Evolutionary conservation across 2,888 invertebrate genomes (phyloP).

Genomic region (Phaonia tiefii): DNA sequence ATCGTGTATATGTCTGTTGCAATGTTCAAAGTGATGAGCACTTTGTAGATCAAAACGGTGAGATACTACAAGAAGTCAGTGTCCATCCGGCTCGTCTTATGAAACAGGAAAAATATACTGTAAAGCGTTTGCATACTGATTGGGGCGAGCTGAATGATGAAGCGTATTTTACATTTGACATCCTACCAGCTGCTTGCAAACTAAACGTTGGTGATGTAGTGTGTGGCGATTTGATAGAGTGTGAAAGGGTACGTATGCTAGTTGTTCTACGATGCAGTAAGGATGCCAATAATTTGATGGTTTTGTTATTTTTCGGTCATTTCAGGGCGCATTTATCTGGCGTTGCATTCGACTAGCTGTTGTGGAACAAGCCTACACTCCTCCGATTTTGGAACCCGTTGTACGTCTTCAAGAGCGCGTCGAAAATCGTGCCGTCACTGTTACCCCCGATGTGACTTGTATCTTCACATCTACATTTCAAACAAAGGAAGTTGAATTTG

Average conservation of each 20-base stretch:
- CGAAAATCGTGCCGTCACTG: conserved; percentile 69
- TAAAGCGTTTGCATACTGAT: conserved; percentile 79
- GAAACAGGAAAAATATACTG: conserved; percentile 80
- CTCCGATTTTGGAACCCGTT: conserved; percentile 7
- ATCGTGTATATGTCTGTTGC: conserved; percentile 85
- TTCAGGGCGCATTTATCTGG: conserved; percentile 78
- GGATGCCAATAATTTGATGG: neutral
- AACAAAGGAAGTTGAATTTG: conserved; percentile 69
- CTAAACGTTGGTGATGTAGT: conserved; percentile 85
- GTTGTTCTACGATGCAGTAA: neutral
- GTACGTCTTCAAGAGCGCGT: conserved; percentile 8
- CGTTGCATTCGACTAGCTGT: conserved; percentile 74
- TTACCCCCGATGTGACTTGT: conserved; percentile 81
- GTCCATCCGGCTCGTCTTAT: conserved; percentile 84
- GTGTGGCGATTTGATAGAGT: conserved; percentile 86
- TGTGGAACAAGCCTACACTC: conserved; percentile 67
- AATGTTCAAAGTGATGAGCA: conserved; percentile 84
- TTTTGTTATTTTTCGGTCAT: conserved; percentile 11
- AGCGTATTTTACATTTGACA: conserved; percentile 83
- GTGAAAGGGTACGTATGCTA: conserved; percentile 81
- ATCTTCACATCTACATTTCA: conserved; percentile 80
- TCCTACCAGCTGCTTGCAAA: conserved; percentile 82
- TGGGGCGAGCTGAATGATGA: conserved; percentile 83
- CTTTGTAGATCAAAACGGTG: conserved; percentile 81
- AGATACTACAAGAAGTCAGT: conserved; percentile 84